phyloP scores from a whole-genome alignment of 2,888 invertebrate species.

The Phragmatobia fuliginosa region DNA sequence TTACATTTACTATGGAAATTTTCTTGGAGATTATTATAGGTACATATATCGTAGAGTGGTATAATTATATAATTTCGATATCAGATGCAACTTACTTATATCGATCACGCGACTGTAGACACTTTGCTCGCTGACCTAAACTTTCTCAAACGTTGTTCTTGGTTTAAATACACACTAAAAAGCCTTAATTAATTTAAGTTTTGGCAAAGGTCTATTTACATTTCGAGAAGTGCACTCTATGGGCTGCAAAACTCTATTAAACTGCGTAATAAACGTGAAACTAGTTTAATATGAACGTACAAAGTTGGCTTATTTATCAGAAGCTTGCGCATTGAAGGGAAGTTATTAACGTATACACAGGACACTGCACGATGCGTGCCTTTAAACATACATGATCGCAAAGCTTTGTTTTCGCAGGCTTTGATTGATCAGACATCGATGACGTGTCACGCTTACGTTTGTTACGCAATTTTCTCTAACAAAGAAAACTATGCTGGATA shows the following conservation, averaged over 20 bases:
- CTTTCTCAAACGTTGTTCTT: background rate
- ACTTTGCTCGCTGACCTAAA: background rate
- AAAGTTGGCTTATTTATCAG: conserved; percentile 46
- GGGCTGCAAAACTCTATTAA: conserved; percentile 19
- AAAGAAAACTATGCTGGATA: conserved; percentile 47
- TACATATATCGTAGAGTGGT: background rate
- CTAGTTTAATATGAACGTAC: conserved; percentile 33
- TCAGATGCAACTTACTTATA: background rate
- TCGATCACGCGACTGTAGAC: background rate
- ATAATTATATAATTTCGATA: background rate
- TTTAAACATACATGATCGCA: conserved; percentile 36
- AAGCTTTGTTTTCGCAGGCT: conserved; percentile 37
- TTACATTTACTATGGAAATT: background rate
- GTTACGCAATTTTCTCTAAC: conserved; percentile 39
- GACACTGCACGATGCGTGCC: conserved; percentile 44
- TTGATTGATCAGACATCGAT: conserved; percentile 23
- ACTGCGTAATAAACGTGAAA: conserved; percentile 29
- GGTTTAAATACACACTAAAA: background rate
- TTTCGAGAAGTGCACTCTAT: conserved; percentile 13
- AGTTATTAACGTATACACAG: conserved; percentile 44
- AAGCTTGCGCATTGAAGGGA: conserved; percentile 36
- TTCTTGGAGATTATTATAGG: background rate
- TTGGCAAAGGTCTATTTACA: conserved; percentile 8
- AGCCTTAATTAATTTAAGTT: conserved; percentile 7
- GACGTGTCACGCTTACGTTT: conserved; percentile 33